phyloP scores from a whole-genome alignment of 2,888 invertebrate genomes.

The Machimus rusticus region DNA sequence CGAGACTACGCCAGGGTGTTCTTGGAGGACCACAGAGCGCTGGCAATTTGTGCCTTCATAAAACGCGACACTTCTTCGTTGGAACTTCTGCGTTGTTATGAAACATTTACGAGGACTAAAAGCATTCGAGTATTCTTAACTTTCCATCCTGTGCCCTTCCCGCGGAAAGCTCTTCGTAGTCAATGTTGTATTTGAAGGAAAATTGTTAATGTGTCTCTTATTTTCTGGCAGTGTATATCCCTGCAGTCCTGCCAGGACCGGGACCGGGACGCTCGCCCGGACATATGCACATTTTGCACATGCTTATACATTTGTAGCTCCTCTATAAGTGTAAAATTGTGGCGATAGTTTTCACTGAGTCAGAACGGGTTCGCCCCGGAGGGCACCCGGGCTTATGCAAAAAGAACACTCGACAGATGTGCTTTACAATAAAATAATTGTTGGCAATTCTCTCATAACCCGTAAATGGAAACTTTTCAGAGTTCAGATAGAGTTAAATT shows the following conservation, averaged over 20 bases:
- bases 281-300: background rate
- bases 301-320: too few species aligned
- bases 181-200: background rate
- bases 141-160: background rate
- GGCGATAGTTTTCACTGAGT: background rate
- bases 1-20: background rate
- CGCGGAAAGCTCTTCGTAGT: background rate
- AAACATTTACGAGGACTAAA: conserved; percentile 30
- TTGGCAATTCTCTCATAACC: background rate
- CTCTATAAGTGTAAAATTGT: conserved; percentile 13
- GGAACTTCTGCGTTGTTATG: conserved; percentile 16
- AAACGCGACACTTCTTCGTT: conserved; percentile 20
- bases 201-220: conserved; percentile 22
- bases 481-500: background rate
- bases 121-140: conserved; percentile 8
- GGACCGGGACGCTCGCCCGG: background rate
- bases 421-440: background rate
- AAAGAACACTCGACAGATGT: background rate
- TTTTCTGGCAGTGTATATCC: background rate
- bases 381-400: background rate
- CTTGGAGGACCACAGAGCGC: background rate
- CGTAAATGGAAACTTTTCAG: background rate
- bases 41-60: conserved; percentile 23
- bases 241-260: background rate
- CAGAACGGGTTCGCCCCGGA: background rate